These are phyloP conservation scores for Tetraodon nigroviridis DNA, from an alignment of 2,113 vertebrate genomes.

Conservation along the genomic window DNA sequence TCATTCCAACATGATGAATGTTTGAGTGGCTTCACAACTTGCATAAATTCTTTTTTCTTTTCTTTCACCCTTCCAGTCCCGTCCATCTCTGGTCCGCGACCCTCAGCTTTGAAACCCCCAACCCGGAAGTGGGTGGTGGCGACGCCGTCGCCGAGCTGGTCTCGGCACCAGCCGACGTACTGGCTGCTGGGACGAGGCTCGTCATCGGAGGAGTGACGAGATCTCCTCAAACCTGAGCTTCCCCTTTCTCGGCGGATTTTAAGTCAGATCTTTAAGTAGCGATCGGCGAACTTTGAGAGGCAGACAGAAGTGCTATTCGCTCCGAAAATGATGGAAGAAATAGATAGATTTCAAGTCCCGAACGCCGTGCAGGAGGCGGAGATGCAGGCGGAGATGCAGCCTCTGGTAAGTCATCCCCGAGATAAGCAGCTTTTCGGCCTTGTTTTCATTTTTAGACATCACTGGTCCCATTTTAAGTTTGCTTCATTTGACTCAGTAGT, in stretches of 20 bases:
- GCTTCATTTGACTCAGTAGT: neutral
- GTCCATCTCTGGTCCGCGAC: slow-evolving; percentile 17
- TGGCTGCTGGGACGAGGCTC: slow-evolving; percentile 73
- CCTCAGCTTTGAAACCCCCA: slow-evolving; percentile 32
- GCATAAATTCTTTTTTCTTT: neutral
- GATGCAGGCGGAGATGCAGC: slow-evolving; percentile 88
- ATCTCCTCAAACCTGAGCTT: slow-evolving; percentile 35
- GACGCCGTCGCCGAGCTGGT: slow-evolving; percentile 62
- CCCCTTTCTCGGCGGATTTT: neutral
- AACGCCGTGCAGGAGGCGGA: slow-evolving; percentile 78
- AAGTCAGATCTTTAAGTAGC: neutral
- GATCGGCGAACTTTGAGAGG: neutral
- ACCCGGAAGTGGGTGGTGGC: slow-evolving; percentile 75
- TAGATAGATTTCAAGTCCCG: slow-evolving; percentile 93
- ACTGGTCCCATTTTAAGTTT: neutral
- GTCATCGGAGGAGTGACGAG: slow-evolving; percentile 36
- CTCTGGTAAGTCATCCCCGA: slow-evolving; percentile 78
- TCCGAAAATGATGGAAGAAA: slow-evolving; percentile 96
- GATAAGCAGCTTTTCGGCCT: neutral
- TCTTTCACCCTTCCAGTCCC: neutral
- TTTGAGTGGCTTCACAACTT: too few species aligned
- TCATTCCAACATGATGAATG: too few species aligned
- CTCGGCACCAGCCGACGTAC: slow-evolving; percentile 58
- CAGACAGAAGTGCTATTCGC: slow-evolving; percentile 34
- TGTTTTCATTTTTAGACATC: neutral